A percentile compares a stretch with the other conserved stretches of the same genome.
These are phyloP conservation scores for Glyptemys insculpta DNA, from an alignment of 2,797 vertebrate species.

Conservation along the genomic window DNA sequence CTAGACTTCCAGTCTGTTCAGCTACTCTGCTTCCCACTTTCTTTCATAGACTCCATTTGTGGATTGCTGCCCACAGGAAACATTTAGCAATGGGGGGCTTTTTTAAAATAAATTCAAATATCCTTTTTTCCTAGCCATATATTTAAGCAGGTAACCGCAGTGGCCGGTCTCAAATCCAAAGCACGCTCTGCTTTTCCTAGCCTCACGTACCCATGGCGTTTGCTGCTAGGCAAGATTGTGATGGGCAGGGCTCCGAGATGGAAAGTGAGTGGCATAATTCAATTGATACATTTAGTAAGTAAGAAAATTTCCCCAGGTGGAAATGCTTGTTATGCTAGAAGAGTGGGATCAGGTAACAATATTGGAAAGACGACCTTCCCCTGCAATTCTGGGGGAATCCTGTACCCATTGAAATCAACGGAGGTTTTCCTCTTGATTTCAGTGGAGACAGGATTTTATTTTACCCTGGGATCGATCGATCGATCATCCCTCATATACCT, in stretches of 20 bases:
- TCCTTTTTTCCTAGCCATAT: background rate
- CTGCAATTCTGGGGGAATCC: background rate
- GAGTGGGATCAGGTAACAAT: slow-evolving; percentile 11
- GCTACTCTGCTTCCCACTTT: rapidly evolving
- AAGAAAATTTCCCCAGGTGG: background rate
- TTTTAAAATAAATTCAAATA: background rate
- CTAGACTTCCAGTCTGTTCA: background rate
- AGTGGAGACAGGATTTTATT: background rate
- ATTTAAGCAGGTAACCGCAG: background rate
- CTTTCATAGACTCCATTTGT: rapidly evolving
- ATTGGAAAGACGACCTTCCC: background rate
- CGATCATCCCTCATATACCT: background rate
- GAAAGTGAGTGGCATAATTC: slow-evolving; percentile 5
- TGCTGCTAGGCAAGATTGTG: background rate
- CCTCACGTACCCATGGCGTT: background rate
- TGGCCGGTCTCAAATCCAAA: background rate
- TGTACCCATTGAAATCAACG: background rate
- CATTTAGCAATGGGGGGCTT: background rate
- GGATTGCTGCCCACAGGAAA: background rate
- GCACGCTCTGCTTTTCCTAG: slow-evolving; percentile 15
- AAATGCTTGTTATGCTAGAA: background rate
- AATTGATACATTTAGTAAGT: background rate
- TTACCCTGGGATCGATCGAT: background rate
- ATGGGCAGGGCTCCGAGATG: background rate
- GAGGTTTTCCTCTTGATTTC: background rate